Percentiles rank a stretch among this genome's conserved stretches.
Evolutionary conservation across 2,888 invertebrate species (phyloP).

Genomic region (Taenaris catops): DNA sequence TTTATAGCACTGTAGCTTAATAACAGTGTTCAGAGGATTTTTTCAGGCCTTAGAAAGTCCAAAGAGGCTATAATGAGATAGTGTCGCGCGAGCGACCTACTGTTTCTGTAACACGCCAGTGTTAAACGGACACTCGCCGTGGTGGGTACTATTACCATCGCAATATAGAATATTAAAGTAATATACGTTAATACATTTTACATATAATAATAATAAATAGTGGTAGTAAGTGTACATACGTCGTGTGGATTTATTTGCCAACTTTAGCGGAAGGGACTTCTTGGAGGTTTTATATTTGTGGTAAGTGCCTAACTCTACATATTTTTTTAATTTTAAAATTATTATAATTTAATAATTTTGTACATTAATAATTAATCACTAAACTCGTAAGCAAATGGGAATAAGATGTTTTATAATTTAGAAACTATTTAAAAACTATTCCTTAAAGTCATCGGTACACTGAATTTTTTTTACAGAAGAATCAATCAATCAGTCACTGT

Average conservation of each 20-base stretch:
- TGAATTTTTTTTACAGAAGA: no score
- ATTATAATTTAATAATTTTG: no score
- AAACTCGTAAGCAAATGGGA: no score
- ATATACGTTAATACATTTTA: neutral
- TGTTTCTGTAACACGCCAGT: conserved; percentile 37
- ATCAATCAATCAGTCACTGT: no score
- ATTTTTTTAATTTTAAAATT: no score
- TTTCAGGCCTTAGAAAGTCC: conserved; percentile 30
- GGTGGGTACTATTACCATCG: conserved; percentile 41
- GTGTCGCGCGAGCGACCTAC: conserved; percentile 21
- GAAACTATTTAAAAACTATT: no score
- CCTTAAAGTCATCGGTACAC: no score
- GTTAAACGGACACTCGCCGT: conserved; percentile 54
- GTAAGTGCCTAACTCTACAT: conserved; percentile 1
- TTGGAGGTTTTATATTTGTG: neutral
- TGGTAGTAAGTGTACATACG: neutral
- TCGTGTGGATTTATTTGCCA: conserved; percentile 4
- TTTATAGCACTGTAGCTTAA: conserved; percentile 12
- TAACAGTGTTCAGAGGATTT: conserved; percentile 21
- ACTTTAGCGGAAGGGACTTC: neutral
- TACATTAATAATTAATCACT: no score
- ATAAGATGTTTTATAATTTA: no score
- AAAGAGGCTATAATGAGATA: conserved; percentile 20
- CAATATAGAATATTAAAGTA: neutral
- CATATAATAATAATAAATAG: neutral